These are phyloP conservation scores for Lepidocolaptes lacrymiger DNA, from an alignment of 2,797 vertebrate species.

Conservation along the genomic window DNA sequence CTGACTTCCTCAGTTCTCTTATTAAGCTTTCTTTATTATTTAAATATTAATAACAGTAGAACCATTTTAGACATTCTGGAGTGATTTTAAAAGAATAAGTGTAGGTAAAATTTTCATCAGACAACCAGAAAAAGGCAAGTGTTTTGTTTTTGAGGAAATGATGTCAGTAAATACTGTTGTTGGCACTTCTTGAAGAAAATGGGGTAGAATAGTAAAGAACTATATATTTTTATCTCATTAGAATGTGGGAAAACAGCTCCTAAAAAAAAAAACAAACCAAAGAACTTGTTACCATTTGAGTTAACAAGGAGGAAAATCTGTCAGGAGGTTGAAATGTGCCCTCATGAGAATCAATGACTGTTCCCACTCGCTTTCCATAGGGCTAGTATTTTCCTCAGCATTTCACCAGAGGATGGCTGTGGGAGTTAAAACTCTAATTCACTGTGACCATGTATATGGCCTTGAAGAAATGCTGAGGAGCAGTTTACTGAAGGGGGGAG, in stretches of 20 bases:
- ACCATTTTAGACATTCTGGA: not conserved
- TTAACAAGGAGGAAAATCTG: not conserved
- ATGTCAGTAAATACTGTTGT: not conserved
- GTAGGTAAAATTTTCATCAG: not conserved
- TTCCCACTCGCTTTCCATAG: not conserved
- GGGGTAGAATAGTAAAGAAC: not conserved
- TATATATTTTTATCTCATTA: not conserved
- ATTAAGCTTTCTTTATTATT: not conserved
- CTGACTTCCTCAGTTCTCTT: not conserved
- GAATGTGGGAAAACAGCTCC: not conserved
- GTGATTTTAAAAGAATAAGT: not conserved
- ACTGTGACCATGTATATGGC: not conserved
- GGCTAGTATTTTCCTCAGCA: not conserved
- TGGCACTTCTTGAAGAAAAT: not conserved
- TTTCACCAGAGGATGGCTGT: not conserved
- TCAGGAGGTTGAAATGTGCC: not conserved
- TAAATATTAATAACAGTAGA: not conserved
- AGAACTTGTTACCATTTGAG: not conserved
- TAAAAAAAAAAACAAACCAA: rapidly evolving
- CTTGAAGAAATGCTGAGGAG: not conserved
- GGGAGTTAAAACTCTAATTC: not conserved
- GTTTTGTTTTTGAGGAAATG: not conserved
- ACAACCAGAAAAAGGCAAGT: not conserved
- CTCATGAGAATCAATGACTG: not conserved
- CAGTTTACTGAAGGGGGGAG: not conserved